Evolutionary conservation across 2,113 vertebrate genomes (phyloP).

Genomic region (Crotalus tigris): DNA sequence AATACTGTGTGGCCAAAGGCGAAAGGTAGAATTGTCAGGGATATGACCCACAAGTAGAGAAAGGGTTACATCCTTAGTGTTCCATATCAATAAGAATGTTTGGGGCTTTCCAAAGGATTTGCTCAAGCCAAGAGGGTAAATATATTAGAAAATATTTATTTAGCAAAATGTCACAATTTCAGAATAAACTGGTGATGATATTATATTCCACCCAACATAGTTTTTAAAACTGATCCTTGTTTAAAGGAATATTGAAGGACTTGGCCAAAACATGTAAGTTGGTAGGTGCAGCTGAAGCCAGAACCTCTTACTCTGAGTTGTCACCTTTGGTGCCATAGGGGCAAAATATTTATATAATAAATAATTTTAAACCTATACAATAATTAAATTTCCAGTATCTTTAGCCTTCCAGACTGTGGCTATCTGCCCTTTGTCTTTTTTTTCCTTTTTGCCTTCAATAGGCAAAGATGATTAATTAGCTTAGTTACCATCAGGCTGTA

Average conservation of each 20-base stretch:
- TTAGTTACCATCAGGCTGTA: not conserved
- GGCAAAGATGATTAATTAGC: slow-evolving; percentile 22
- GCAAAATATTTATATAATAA: not conserved
- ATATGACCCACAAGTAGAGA: not conserved
- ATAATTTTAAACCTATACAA: not conserved
- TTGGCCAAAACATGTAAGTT: not conserved
- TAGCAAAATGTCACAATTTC: not conserved
- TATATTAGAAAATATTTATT: not conserved
- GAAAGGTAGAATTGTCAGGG: not conserved
- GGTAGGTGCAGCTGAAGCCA: not conserved
- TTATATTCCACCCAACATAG: not conserved
- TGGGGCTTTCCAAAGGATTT: not conserved
- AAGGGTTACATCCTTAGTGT: not conserved
- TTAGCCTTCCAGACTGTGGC: not conserved
- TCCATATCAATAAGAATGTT: not conserved
- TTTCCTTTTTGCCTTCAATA: slow-evolving; percentile 2
- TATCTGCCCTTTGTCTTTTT: not conserved
- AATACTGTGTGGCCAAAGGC: not conserved
- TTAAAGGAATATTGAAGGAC: not conserved
- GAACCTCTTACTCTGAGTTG: not conserved
- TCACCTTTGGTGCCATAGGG: not conserved
- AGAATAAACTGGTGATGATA: not conserved
- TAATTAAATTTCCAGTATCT: not conserved
- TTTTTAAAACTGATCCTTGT: not conserved
- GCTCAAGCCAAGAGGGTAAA: not conserved